Evolutionary conservation across 2,888 invertebrate species (phyloP), one percentile per base, ranked within the genome.

Genomic region (Erebia aethiops): DNA sequence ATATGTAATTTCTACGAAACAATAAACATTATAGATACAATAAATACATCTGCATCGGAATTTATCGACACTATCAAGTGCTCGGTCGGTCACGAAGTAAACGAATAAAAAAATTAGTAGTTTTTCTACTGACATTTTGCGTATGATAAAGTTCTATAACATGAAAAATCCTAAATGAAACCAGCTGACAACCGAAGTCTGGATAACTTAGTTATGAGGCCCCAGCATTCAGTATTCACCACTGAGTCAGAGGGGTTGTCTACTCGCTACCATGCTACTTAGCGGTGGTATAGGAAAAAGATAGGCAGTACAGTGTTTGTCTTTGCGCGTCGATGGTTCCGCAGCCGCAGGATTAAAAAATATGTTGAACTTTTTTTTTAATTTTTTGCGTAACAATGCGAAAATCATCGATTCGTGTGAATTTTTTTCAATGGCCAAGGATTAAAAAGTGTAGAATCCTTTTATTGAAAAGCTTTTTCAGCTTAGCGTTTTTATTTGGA

Each of bases 261-360:
- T 60, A 41, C 60, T 49, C 49, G 7, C 21, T 18, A 21, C 1
- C 46, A 46, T 21, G 62, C 21, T 46, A 9, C 62, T 62, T 1
- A 18, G 21, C 21, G 21, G 7, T 1, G 18, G 7, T 26, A 46
- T 21, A 16, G 46, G 14, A 62, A n/a, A 62, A 8, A 14, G 49
- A 21, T 62, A 49, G 43, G 7, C 18, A 18, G 16, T 43, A 13
- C 46, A 62, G 46, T 62, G 62, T 62, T 62, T 62, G 62, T 21
- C 46, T 49, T 62, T 14, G 16, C 62, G 49, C 62, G 49, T 49
- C 62, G 21, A 14, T 49, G 49, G 62, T 62, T 62, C 46, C 46
- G 46, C 26, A 49, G 18, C 18, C 18, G 18, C 21, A 21, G 62
- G 62, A 62, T 62, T 62, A 62, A 62, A 61, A 61, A 62, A 62